phyloP scores from a whole-genome alignment of 2,888 invertebrate genomes.

The Yponomeuta plumbellus region DNA sequence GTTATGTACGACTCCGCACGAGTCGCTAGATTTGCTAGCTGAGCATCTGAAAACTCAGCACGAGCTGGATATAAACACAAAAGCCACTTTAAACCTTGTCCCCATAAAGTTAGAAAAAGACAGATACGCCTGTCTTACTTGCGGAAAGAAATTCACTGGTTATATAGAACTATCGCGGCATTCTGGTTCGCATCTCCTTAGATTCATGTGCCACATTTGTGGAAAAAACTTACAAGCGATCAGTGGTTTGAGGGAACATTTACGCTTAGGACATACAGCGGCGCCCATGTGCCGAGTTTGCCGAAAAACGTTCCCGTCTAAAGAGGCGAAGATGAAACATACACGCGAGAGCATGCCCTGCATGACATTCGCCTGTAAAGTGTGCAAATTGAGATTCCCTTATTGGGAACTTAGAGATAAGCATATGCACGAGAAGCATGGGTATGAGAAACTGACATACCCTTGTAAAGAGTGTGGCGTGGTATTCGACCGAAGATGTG shows the following conservation, averaged over 20 bases:
- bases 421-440: constrained; percentile 20
- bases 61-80: constrained; percentile 19
- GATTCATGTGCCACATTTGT: constrained; percentile 22
- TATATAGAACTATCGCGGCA: constrained; percentile 12
- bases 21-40: constrained; percentile 21
- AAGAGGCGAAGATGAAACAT: constrained; percentile 19
- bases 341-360: constrained; percentile 20
- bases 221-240: constrained; percentile 22
- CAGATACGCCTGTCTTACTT: constrained; percentile 14
- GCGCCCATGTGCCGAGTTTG: constrained; percentile 19
- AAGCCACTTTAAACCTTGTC: not conserved
- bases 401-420: constrained; percentile 16
- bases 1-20: constrained; percentile 15
- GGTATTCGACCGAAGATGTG: constrained; percentile 17
- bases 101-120: constrained; percentile 10
- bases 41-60: constrained; percentile 26
- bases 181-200: constrained; percentile 16
- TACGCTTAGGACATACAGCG: constrained; percentile 10
- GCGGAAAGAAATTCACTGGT: constrained; percentile 11
- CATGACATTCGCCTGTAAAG: constrained; percentile 15
- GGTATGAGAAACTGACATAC: constrained; percentile 16
- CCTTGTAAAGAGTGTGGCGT: constrained; percentile 21
- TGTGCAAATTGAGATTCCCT: constrained; percentile 20
- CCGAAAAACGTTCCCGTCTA: constrained; percentile 17
- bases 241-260: constrained; percentile 15